phyloP scores from a whole-genome alignment of 2,797 vertebrate species.

The Sylvilagus floridanus region DNA sequence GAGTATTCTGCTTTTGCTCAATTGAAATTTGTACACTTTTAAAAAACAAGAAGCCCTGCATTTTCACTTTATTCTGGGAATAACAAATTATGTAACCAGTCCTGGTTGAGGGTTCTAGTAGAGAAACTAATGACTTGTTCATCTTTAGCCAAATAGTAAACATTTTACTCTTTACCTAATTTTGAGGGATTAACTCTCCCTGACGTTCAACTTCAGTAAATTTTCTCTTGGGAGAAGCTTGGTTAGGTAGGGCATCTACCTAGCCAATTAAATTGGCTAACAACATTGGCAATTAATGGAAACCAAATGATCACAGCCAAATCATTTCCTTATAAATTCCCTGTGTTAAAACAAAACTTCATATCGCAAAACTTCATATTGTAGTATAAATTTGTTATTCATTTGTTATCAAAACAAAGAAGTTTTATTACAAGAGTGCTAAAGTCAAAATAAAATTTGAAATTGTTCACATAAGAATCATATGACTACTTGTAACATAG shows the following conservation, averaged over 20 bases:
- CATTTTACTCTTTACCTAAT: not conserved
- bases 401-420: constrained; percentile 3
- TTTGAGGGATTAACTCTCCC: not conserved
- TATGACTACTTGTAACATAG: not conserved
- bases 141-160: not conserved
- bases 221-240: not conserved
- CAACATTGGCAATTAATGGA: not conserved
- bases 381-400: not conserved
- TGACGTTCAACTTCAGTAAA: not conserved
- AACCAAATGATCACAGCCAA: not conserved
- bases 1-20: not conserved
- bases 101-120: not conserved
- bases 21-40: constrained; percentile 23
- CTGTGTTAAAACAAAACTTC: not conserved
- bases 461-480: constrained; percentile 37
- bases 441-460: constrained; percentile 27
- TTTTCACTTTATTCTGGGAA: not conserved
- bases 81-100: not conserved
- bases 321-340: not conserved
- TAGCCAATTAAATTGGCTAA: not conserved
- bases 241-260: not conserved
- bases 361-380: not conserved
- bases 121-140: not conserved
- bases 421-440: not conserved
- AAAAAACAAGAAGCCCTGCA: not conserved